These are phyloP conservation scores for Myotis pilosus DNA, from an alignment of 2,797 vertebrate species.

Conservation along the genomic window DNA sequence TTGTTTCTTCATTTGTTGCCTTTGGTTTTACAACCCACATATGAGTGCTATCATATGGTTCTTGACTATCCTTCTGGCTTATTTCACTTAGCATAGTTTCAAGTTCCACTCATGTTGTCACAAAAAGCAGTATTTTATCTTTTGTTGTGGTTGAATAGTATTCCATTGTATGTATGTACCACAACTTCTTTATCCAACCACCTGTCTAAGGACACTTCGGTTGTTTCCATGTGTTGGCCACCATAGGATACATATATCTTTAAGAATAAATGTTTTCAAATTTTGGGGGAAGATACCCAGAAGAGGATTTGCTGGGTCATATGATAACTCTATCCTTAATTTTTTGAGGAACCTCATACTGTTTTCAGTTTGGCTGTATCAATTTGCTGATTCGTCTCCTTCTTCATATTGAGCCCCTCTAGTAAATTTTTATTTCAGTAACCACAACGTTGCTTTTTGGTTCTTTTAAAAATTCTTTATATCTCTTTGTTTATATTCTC, in stretches of 20 bases:
- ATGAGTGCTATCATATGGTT: background rate
- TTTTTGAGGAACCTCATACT: background rate
- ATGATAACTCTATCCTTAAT: background rate
- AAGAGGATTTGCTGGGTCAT: background rate
- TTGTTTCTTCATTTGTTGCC: background rate
- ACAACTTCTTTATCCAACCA: background rate
- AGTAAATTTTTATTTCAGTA: background rate
- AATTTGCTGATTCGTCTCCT: background rate
- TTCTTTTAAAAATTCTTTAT: background rate
- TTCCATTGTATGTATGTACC: background rate
- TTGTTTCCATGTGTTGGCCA: background rate
- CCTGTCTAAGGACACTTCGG: background rate
- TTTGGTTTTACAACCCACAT: background rate
- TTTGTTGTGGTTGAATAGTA: background rate
- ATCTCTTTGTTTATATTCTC: background rate
- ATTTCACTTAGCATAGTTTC: background rate
- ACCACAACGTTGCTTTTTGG: background rate
- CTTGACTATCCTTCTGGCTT: background rate
- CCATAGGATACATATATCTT: background rate
- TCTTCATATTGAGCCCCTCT: background rate
- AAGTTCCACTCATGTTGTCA: background rate
- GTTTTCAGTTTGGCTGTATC: background rate
- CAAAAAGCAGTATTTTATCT: background rate
- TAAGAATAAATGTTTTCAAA: background rate
- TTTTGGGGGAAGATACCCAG: background rate